Evolutionary conservation across 2,888 invertebrate genomes (phyloP).

Genomic region (Chesias legatella): DNA sequence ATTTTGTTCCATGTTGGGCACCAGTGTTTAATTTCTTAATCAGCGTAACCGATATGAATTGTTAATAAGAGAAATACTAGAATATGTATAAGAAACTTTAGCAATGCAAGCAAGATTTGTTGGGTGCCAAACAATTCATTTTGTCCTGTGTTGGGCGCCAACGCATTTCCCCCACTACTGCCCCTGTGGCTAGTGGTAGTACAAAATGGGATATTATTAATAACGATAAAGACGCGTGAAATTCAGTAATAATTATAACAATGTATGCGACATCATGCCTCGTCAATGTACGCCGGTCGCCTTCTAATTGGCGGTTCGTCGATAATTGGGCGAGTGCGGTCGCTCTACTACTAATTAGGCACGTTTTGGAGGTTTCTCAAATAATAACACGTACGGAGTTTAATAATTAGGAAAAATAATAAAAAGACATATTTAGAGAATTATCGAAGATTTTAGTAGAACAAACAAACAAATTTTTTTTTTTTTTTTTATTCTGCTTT

Average conservation of each 20-base stretch:
- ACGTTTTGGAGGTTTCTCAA: slow-evolving; percentile 18
- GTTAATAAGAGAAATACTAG: no score
- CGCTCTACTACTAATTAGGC: slow-evolving; percentile 25
- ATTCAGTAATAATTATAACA: slow-evolving; percentile 25
- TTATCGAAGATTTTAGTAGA: no score
- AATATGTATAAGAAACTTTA: no score
- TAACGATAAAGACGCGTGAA: slow-evolving; percentile 7
- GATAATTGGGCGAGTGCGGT: slow-evolving; percentile 23
- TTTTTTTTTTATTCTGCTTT: no score
- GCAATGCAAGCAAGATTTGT: no score
- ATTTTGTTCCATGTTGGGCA: no score
- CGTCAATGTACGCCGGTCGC: slow-evolving; percentile 29
- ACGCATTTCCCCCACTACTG: no score
- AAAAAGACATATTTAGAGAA: no score
- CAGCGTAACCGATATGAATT: no score
- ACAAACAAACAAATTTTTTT: no score
- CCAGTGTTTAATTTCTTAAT: no score
- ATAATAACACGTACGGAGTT: not conserved
- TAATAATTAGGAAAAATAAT: no score
- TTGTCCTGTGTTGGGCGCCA: slow-evolving; percentile 9
- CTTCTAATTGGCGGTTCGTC: slow-evolving; percentile 29
- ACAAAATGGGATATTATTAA: slow-evolving; percentile 5
- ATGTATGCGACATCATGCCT: slow-evolving; percentile 24
- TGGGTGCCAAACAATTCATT: not conserved
- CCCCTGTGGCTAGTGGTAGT: not conserved